phyloP scores from a whole-genome alignment of 1,140 invertebrate genomes.

The Conus ventricosus region DNA sequence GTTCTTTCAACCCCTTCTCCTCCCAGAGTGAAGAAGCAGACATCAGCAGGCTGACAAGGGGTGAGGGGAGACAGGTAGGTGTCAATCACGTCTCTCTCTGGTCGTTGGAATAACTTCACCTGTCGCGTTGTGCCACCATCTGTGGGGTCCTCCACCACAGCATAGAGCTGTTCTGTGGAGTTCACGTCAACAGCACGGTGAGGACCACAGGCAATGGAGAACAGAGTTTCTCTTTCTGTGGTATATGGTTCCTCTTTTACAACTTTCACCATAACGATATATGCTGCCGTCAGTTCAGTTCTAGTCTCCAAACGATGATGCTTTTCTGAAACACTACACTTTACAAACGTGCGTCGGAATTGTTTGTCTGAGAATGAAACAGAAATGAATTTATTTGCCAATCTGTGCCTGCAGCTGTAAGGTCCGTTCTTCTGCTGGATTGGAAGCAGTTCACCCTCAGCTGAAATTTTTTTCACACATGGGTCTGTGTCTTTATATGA shows the following conservation, averaged over 20 bases:
- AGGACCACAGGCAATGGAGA: neutral
- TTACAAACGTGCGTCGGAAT: neutral
- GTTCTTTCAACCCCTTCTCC: too few species aligned
- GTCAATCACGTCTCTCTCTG: neutral
- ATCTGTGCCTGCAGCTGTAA: neutral
- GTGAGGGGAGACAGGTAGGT: neutral
- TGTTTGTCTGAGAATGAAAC: neutral
- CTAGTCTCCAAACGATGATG: neutral
- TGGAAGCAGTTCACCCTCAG: too few species aligned
- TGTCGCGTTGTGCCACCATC: neutral
- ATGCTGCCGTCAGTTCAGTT: neutral
- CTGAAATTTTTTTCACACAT: too few species aligned
- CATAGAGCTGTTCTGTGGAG: neutral
- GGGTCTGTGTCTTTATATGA: too few species aligned
- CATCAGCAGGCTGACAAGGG: neutral
- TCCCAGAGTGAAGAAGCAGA: neutral
- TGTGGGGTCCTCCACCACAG: neutral
- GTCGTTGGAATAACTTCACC: neutral
- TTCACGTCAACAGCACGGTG: neutral
- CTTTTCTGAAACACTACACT: neutral
- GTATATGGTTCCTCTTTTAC: neutral
- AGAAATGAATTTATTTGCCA: neutral
- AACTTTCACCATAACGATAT: neutral
- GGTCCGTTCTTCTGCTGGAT: neutral
- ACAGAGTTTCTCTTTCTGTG: neutral